Base-by-base conservation (phyloP, 2,888 invertebrate species). In the Spialia ferax region DNA sequence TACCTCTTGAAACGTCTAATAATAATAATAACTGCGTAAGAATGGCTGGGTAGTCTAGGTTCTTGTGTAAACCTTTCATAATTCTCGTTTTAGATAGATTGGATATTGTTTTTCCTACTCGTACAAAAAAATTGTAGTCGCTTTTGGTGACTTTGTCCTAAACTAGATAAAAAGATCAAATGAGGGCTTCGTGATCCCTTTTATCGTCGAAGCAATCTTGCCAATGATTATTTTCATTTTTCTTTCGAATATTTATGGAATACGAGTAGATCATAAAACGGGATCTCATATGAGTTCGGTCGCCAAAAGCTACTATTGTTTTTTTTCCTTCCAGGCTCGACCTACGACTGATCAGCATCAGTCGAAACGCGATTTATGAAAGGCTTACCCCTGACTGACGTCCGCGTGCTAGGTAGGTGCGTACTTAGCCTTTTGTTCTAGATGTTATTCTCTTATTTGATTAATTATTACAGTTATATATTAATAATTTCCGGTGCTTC, bases 401-500 rank as follows among this genome's bases (percentile, higher is more conserved):
- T 61, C 66, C 66, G 60, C 20, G 59, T 29, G 66, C 60, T 66
- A 66, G 65, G 35, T 62, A 52, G 63, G 66, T 66, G 66, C 66
- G 66, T 66, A 66, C 54, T 60, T 66, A 66, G 60, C 66, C 45
- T 66, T 66, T 66, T 66, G 66, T 66, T 61, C 45, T 85, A 85
- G 82, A 74, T 86, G 76, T 84, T 80, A 80, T 77, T 80, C 77
- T 81, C 80, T 75, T 82, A 80, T 84, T 83, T 42, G 78, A 80
- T 87, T 83, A 84, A 80, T 56, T 66, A 66, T 66, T 66, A 66
- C 77, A 82, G 79, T 81, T 79, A 79, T 84, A 82, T 83, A 81
- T 48, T 48, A 75, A 86, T 86, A 62, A 84, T 87, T 86, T 79
- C 89, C 86, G 90, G 93, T 91, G 93, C 93, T 92, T 93, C 90